Evolutionary conservation across 2,888 invertebrate species (phyloP).

Genomic region (Callyntrura guangdongensis): DNA sequence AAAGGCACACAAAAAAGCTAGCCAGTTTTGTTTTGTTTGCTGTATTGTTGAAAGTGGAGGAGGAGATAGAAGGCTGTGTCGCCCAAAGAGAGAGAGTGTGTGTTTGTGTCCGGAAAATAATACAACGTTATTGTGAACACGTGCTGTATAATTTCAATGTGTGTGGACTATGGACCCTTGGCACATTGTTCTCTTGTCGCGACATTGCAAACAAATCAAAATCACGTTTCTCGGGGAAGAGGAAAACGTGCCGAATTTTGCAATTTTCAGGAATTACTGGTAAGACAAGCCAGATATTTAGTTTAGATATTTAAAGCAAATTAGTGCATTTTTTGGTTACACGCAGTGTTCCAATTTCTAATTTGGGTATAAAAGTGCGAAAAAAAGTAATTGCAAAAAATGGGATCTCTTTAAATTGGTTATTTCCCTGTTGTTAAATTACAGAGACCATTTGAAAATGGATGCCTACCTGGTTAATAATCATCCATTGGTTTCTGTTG

Average conservation of each 20-base stretch:
- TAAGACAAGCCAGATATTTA: neutral
- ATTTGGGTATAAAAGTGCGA: too few species aligned
- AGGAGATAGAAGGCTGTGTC: conserved; percentile 11
- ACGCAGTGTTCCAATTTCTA: neutral
- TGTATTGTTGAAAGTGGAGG: conserved; percentile 42
- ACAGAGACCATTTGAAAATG: neutral
- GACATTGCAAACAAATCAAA: neutral
- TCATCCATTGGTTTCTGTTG: neutral
- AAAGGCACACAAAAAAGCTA: neutral
- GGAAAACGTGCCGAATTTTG: conserved; percentile 1
- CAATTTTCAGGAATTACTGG: conserved; percentile 16
- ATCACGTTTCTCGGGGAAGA: neutral
- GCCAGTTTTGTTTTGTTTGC: conserved; percentile 41
- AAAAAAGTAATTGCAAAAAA: too few species aligned
- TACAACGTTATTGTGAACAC: conserved; percentile 49
- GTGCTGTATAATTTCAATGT: conserved; percentile 61
- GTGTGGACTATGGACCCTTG: conserved; percentile 63
- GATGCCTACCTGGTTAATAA: neutral
- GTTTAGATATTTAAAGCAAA: neutral
- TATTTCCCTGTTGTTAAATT: too few species aligned
- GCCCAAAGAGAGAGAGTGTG: neutral
- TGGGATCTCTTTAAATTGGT: too few species aligned
- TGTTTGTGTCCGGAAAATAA: conserved; percentile 36
- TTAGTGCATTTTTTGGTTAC: neutral
- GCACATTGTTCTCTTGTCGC: neutral